Conservation (phyloP, 2,113 vertebrate genomes). For the Lophius piscatorius region DNA sequence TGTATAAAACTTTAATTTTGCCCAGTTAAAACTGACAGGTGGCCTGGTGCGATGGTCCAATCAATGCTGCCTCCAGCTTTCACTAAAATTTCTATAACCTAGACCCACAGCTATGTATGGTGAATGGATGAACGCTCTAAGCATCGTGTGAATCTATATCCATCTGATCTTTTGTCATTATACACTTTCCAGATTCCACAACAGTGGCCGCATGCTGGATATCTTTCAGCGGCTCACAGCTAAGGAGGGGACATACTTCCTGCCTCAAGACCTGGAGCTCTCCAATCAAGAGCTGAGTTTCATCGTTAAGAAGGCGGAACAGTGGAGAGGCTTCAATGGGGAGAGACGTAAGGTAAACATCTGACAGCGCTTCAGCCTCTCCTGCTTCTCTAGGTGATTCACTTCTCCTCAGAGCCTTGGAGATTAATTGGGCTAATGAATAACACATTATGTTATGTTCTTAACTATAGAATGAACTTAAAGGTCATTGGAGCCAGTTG, state of each 20-base stretch:
- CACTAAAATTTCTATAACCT: too few relatives aligned
- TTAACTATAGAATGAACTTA: slow-evolving; percentile 31
- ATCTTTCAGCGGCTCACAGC: slow-evolving; percentile 82
- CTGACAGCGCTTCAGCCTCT: not conserved
- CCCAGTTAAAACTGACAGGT: too few relatives aligned
- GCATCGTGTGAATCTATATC: too few relatives aligned
- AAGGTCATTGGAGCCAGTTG: slow-evolving; percentile 44
- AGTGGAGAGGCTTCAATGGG: slow-evolving; percentile 90
- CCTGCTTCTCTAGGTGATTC: not conserved
- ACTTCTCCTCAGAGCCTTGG: slow-evolving; percentile 30
- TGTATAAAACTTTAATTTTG: too few relatives aligned
- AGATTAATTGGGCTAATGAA: slow-evolving; percentile 54
- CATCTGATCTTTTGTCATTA: slow-evolving; percentile 12
- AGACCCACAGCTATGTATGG: too few relatives aligned
- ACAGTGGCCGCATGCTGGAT: slow-evolving; percentile 85
- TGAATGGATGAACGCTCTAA: too few relatives aligned
- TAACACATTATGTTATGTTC: too few relatives aligned
- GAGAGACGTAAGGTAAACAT: slow-evolving; percentile 88
- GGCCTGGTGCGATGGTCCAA: too few relatives aligned
- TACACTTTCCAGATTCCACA: slow-evolving; percentile 80
- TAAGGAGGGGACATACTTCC: slow-evolving; percentile 84
- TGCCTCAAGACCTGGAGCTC: slow-evolving; percentile 89
- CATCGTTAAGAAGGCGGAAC: slow-evolving; percentile 88
- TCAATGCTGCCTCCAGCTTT: not conserved
- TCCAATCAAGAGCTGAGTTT: slow-evolving; percentile 91